A percentile compares a stretch with the other conserved stretches of the same genome.
phyloP scores from a whole-genome alignment of 1,140 invertebrate genomes.

The Formica selysi region DNA sequence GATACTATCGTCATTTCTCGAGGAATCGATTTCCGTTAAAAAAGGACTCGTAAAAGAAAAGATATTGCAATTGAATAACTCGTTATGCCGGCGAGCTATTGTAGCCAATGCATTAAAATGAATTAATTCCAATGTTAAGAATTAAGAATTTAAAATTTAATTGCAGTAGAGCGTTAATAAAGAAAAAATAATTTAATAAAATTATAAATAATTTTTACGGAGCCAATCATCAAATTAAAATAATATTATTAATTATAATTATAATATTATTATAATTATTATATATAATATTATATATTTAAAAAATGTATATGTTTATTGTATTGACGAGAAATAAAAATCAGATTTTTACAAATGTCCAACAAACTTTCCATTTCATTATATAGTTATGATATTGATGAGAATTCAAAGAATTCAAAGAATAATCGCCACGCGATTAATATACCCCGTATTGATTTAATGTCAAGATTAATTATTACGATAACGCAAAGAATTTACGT shows the following conservation, averaged over 20 bases:
- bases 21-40: constrained; percentile 32
- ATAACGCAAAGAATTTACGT: constrained; percentile 21
- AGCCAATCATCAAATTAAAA: neutral
- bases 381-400: neutral
- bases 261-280: too few relatives aligned
- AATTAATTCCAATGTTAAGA: neutral
- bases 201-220: neutral
- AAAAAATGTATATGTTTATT: too few relatives aligned
- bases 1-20: neutral
- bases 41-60: neutral
- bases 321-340: neutral
- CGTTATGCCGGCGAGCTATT: neutral
- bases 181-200: neutral
- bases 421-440: neutral
- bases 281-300: too few relatives aligned
- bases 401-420: neutral
- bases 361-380: neutral
- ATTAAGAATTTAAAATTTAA: neutral
- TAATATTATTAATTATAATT: neutral
- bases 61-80: constrained; percentile 12
- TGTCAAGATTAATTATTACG: constrained; percentile 46
- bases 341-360: neutral
- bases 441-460: constrained; percentile 34
- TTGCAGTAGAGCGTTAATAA: neutral
- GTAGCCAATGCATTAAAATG: neutral